Evolutionary conservation across 2,797 vertebrate species (phyloP), one percentile per base, ranked within the genome.

Genomic region (Micromesistius poutassou): DNA sequence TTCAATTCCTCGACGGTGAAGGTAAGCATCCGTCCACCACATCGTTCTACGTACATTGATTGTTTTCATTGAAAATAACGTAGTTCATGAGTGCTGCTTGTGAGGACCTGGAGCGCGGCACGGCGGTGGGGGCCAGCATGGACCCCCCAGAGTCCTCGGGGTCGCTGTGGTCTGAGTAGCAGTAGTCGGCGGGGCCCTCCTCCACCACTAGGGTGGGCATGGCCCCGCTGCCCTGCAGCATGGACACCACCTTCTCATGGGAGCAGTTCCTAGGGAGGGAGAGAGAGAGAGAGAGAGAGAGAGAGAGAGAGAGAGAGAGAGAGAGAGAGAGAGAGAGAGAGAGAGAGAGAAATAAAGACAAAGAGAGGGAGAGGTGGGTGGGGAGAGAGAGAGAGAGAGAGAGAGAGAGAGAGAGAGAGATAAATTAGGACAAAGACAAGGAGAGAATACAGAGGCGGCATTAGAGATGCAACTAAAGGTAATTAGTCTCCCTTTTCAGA

Each of bases 181-280:
- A 93, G 77, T 94, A 95, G 4, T 93, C 96, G 30, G 95, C 90
- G 0, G 95, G 96, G 1, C 97, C 97, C 28, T 97, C 97, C 87
- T 98, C 97, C 76, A 99, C 96, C 84, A 99, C 95, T 72, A 99
- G 92, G 4, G 97, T 97, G 85, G 98, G 97, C 94, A 97, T 97
- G 0, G 96, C 97, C 0, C 98, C 98, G 0, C 98, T 99, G 88
- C 98, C 98, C 91, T 99, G 98, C 83, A 99, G 94, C 98, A 99
- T 99, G 78, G 97, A 97, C 84, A 99, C 97, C 92, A 99, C 97
- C 94, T 99, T 99, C 93, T 98, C 97, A 0, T 99, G 98, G 90
- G 97, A 97, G 83, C 98, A 99, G 94, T 94, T 98, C 93, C 98
- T 99, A 89, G 1, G 72, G 22, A 79, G 8, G 6, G 19, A 5